A percentile compares a stretch with the other conserved stretches of the same genome.
phyloP scores from a whole-genome alignment of 2,113 vertebrate genomes.

The Carassius carassius region DNA sequence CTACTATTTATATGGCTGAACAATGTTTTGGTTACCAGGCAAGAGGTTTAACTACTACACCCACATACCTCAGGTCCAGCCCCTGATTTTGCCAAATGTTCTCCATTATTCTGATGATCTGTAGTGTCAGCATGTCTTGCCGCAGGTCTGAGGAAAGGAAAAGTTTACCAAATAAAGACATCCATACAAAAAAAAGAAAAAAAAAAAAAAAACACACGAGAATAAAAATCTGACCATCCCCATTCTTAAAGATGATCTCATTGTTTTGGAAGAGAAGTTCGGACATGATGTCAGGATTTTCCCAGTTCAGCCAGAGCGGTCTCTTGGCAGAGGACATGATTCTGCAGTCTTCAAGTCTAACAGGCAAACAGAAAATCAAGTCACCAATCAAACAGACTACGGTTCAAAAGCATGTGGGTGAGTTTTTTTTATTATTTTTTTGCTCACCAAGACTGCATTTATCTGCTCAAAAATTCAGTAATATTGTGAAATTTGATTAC shows the following conservation, averaged over 20 bases:
- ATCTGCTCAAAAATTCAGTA: no score
- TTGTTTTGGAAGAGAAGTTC: conserved; percentile 98
- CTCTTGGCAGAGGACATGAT: conserved; percentile 99
- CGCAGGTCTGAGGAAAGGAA: conserved; percentile 83
- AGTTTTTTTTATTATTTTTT: neutral
- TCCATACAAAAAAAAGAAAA: neutral
- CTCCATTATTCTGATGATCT: conserved; percentile 99
- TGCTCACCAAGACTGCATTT: neutral
- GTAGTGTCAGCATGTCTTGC: conserved; percentile 97
- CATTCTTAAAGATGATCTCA: conserved; percentile 99
- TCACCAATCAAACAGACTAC: no score
- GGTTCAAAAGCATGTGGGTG: neutral
- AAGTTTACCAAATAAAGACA: conserved; percentile 34
- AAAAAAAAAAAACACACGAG: no score
- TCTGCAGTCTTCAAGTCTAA: conserved; percentile 96
- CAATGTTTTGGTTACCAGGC: neutral
- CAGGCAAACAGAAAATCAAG: conserved; percentile 49
- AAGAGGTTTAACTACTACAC: neutral
- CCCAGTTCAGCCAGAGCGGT: conserved; percentile 97
- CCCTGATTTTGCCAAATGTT: conserved; percentile 99
- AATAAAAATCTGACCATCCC: conserved; percentile 84
- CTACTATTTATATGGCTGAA: neutral
- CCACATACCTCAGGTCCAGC: conserved; percentile 88
- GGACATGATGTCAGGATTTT: conserved; percentile 99
- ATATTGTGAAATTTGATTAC: no score